Base-by-base conservation (phyloP, 2,797 vertebrate species). In the Sebastes kiyomatsui region DNA sequence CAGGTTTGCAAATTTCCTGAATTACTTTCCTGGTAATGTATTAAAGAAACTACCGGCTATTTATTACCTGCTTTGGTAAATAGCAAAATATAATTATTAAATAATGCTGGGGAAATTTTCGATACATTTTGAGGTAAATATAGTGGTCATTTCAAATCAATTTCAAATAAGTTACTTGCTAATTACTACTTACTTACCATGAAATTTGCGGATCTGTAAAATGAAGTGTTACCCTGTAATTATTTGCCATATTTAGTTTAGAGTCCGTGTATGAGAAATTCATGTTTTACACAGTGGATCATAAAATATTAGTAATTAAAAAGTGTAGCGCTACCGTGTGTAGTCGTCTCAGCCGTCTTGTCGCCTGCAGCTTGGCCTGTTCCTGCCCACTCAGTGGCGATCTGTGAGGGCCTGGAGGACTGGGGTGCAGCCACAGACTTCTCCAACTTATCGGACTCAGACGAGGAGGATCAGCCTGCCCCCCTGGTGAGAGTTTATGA, bases 351-450 rank as follows among this genome's bases (percentile, higher is more conserved):
- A 22, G 11, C 32, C 46, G 56, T 83, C 13, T 61, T 83, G 55
- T 87, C 30, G 4, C 56, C 64, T 59, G 38, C 93, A 98, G 98
- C 96, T 82, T 98, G 97, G 97, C 95, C 96, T 0, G 95, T 94
- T 42, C 94, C 95, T 61, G 96, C 96, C 16, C 96, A 96, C 85
- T 96, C 97, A 1, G 90, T 96, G 90, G 97, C 97, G 13, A 96
- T 96, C 81, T 96, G 97, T 10, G 97, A 97, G 75, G 96, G 96
- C 20, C 93, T 96, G 80, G 96, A 97, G 77, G 96, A 97, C 90
- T 97, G 97, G 97, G 94, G 90, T 0, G 95, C 65, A 2, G 81
- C 96, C 6, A 96, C 96, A 72, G 96, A 97, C 87, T 95, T 96
- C 23, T 97, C 96, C 78, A 95, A 95, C 92, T 92, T 95, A 76